Evolutionary conservation across 1,140 invertebrate species (phyloP).

Genomic region (Bradynema listronoti): DNA sequence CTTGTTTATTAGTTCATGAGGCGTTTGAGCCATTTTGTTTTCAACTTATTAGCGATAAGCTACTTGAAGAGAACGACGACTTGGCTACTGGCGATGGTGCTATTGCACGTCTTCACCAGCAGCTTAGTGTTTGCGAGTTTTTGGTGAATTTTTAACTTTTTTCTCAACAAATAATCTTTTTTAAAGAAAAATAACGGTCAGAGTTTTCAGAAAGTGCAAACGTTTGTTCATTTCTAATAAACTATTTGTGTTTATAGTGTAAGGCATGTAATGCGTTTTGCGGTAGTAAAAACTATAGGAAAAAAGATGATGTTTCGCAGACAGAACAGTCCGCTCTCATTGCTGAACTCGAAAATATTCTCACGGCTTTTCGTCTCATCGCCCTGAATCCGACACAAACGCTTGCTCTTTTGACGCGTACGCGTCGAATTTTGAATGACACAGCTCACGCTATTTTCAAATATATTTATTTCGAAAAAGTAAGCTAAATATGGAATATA

Average conservation of each 20-base stretch:
- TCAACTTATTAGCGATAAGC: constrained; percentile 42
- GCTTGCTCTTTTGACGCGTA: background rate
- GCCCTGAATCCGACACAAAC: constrained; percentile 24
- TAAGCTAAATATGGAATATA: background rate
- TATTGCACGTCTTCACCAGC: constrained; percentile 18
- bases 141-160: constrained; percentile 16
- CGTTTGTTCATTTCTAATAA: background rate
- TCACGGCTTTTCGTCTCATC: constrained; percentile 28
- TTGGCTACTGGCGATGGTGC: background rate
- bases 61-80: constrained; percentile 25
- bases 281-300: background rate
- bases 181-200: constrained; percentile 7
- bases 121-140: constrained; percentile 27
- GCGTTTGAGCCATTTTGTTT: constrained; percentile 36
- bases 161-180: constrained; percentile 1
- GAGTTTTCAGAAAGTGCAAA: constrained; percentile 6
- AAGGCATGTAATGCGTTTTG: constrained; percentile 9
- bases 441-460: too few relatives aligned
- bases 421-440: background rate
- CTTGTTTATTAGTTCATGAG: constrained; percentile 28
- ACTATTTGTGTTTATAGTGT: constrained; percentile 4
- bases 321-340: constrained; percentile 10
- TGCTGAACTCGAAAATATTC: constrained; percentile 23
- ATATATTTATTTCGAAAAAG: background rate
- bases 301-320: too few relatives aligned